Percentiles rank a stretch among this genome's conserved stretches.
Evolutionary conservation across 37 sponge, comb jelly and placozoan genomes (phyloP).

Genomic region (Lycopodina hypogea): DNA sequence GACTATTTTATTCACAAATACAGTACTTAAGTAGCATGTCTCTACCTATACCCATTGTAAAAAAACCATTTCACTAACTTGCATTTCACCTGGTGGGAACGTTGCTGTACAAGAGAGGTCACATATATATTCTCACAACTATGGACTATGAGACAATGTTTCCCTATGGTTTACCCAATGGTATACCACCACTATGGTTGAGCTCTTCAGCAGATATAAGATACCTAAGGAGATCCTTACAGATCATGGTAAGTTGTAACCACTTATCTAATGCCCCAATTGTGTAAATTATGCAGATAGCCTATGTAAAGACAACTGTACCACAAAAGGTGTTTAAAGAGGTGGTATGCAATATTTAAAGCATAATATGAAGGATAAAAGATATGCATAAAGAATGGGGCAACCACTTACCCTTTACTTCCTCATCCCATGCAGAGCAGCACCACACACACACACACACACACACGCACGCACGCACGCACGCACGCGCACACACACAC

Average conservation of each 20-base stretch:
- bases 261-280: background rate
- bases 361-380: no score
- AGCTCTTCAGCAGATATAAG: background rate
- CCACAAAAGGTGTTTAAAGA: background rate
- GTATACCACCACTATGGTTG: background rate
- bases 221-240: background rate
- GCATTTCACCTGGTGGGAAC: slow-evolving; percentile 66
- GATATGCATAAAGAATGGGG: no score
- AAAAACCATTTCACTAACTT: slow-evolving; percentile 41
- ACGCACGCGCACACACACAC: no score
- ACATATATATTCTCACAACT: slow-evolving; percentile 35
- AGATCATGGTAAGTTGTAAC: background rate
- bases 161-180: slow-evolving; percentile 44
- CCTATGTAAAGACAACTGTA: background rate
- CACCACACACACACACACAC: no score
- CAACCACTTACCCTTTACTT: no score
- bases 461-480: no score
- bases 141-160: slow-evolving; percentile 53
- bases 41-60: slow-evolving; percentile 40
- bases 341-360: background rate
- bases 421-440: no score
- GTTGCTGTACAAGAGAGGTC: slow-evolving; percentile 25
- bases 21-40: slow-evolving; percentile 16
- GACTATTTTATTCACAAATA: background rate
- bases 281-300: background rate